phyloP scores from a whole-genome alignment of 2,888 invertebrate genomes.

The Leptinotarsa juncta region DNA sequence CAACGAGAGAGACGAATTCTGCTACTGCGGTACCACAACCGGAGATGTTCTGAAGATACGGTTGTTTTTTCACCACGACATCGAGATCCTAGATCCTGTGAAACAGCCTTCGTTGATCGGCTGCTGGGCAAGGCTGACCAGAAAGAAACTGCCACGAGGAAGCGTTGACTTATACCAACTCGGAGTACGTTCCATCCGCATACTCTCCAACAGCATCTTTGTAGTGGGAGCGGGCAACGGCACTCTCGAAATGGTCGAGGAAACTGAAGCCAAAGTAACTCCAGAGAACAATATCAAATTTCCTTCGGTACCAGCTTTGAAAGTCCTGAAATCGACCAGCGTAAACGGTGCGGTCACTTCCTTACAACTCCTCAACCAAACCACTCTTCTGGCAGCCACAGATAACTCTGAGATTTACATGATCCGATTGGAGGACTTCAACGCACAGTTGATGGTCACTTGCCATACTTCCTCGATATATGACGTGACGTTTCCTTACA shows the following conservation, averaged over 20 bases:
- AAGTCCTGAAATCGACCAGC: slow-evolving; percentile 66
- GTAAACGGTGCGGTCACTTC: slow-evolving; percentile 81
- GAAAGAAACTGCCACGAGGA: slow-evolving; percentile 68
- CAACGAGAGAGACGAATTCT: slow-evolving; percentile 75
- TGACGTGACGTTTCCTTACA: slow-evolving; percentile 83
- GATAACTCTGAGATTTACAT: slow-evolving; percentile 83
- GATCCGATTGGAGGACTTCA: slow-evolving; percentile 76
- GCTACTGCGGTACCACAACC: slow-evolving; percentile 87
- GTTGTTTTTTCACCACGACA: slow-evolving; percentile 73
- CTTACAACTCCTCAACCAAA: slow-evolving; percentile 72
- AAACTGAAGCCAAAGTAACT: slow-evolving; percentile 45
- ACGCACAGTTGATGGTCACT: slow-evolving; percentile 78
- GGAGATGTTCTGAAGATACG: slow-evolving; percentile 78
- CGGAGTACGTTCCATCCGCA: slow-evolving; percentile 75
- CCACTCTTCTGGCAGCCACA: slow-evolving; percentile 81
- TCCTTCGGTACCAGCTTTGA: slow-evolving; percentile 65
- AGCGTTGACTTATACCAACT: slow-evolving; percentile 72
- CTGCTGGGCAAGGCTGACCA: slow-evolving; percentile 68
- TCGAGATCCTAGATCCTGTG: slow-evolving; percentile 66
- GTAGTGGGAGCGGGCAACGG: slow-evolving; percentile 91
- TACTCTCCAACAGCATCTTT: slow-evolving; percentile 72
- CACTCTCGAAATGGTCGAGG: slow-evolving; percentile 77
- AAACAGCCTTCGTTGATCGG: slow-evolving; percentile 73
- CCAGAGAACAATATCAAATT: slow-evolving; percentile 59
- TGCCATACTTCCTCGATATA: slow-evolving; percentile 86